Evolutionary conservation across 2,113 vertebrate species (phyloP), one percentile per base, ranked within the genome.

Genomic region (Egretta garzetta): DNA sequence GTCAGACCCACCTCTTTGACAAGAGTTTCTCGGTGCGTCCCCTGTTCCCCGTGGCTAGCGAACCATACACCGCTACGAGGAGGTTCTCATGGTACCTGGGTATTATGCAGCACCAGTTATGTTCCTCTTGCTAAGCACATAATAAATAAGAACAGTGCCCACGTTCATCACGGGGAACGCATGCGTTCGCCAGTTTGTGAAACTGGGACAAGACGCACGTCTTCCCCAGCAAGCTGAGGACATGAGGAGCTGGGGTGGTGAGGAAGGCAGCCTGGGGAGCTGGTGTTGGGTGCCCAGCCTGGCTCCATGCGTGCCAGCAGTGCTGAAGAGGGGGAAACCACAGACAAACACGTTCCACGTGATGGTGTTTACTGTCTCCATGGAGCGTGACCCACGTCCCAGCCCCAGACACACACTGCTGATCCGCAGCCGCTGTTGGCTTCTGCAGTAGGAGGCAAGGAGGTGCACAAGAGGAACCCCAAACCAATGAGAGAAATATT

Each of bases 301-400:
- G 1, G 47, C 28, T 80, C 60, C 5, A 1, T 2, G 52, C 41
- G 12, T 1, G 1, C 39, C 12, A 0, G 41, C 9, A 49, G 16
- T 3, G 47, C 27, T 13, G 28, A 27, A 13, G 39, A 35, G 27
- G 24, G 43, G 68, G 68, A 80, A 58, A 70, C 20, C 55, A 39
- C 30, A 35, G 27, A 22, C 3, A 0, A 14, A 19, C 0, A 1
- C 13, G 35, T 22, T 50, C 67, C 47, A 39, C 2, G 2, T 21
- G 59, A 55, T 1, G 1, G 43, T 1, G 0, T 33, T 79, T 28
- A 22, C 32, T 30, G 21, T 20, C 33, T 37, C 35, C 81, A 26
- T 1, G 3, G 12, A 66, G 26, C 2, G 0, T 0, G 5, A 64
- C 21, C 32, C 58, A 28, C 1, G 0, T 41, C 76, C 76, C 72